These are phyloP conservation scores for Fratercula arctica DNA, from an alignment of 2,797 vertebrate species.

Conservation along the genomic window DNA sequence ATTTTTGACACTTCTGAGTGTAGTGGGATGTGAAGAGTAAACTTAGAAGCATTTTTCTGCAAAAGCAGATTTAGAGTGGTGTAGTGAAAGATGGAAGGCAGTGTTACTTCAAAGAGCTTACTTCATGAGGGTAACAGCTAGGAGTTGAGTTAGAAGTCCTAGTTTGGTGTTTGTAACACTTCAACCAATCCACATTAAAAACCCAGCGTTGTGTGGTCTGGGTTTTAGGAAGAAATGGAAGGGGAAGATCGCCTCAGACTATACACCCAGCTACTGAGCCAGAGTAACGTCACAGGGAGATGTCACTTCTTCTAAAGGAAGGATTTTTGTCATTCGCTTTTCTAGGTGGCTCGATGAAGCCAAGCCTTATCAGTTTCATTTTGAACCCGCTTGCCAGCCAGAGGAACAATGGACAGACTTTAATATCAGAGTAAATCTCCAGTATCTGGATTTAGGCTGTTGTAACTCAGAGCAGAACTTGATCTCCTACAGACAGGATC, in stretches of 20 bases:
- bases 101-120: neutral
- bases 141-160: neutral
- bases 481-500: neutral
- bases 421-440: neutral
- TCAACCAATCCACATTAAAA: neutral
- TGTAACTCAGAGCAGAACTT: neutral
- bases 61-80: neutral
- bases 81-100: neutral
- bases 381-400: neutral
- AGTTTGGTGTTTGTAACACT: neutral
- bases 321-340: neutral
- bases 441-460: neutral
- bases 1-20: neutral
- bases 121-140: neutral
- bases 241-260: neutral
- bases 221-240: neutral
- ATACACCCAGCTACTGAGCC: neutral
- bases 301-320: neutral
- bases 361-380: neutral
- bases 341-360: neutral
- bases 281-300: neutral
- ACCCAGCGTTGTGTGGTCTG: rapidly evolving
- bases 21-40: slow-evolving; percentile 61
- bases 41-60: slow-evolving; percentile 30
- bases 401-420: neutral